These are phyloP conservation scores for Galbula dea DNA, from an alignment of 2,113 vertebrate species.

Conservation along the genomic window DNA sequence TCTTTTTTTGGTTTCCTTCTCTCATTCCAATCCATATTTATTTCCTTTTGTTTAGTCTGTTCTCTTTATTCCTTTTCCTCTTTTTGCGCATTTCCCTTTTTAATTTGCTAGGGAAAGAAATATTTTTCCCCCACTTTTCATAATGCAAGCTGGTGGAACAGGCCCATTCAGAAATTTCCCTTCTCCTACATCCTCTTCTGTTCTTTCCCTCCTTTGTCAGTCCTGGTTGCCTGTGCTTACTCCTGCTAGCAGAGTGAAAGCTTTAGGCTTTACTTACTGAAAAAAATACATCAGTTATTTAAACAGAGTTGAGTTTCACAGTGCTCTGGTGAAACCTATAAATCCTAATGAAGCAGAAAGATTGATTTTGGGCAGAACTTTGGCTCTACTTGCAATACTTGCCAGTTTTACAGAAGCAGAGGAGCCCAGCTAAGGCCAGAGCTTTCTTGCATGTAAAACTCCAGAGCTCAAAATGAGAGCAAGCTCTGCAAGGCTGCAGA, in stretches of 20 bases:
- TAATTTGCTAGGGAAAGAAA: slow-evolving; percentile 12
- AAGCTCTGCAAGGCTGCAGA: background rate
- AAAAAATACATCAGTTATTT: background rate
- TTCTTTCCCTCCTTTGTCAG: background rate
- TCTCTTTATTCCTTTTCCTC: slow-evolving; percentile 9
- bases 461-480: background rate
- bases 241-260: background rate
- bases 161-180: background rate
- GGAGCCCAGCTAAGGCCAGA: background rate
- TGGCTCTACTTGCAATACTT: background rate
- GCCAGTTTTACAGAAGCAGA: background rate
- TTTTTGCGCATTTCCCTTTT: slow-evolving; percentile 36
- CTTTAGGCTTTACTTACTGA: background rate
- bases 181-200: background rate
- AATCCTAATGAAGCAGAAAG: background rate
- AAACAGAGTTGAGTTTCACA: background rate
- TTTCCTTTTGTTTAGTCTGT: slow-evolving; percentile 53
- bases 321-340: background rate
- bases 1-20: slow-evolving; percentile 13
- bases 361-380: background rate
- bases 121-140: background rate
- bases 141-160: background rate
- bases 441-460: background rate
- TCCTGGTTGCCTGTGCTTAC: background rate
- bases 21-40: slow-evolving; percentile 23